phyloP scores from a whole-genome alignment of 2,797 vertebrate species.

The Poeciliopsis turneri region DNA sequence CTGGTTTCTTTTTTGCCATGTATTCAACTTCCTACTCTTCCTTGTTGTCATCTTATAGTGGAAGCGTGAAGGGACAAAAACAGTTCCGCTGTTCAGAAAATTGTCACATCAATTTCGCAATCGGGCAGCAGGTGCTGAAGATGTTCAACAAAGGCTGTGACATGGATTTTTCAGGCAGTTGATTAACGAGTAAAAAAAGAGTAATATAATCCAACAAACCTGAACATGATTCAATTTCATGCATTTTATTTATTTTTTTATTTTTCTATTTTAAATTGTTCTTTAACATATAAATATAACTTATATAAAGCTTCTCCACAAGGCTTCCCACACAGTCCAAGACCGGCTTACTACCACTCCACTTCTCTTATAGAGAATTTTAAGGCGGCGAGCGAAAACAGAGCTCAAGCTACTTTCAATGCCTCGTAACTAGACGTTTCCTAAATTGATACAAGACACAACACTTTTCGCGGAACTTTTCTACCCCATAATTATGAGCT shows the following conservation, averaged over 20 bases:
- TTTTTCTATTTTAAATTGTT: background rate
- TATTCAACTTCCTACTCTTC: conserved; percentile 49
- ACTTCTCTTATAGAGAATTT: background rate
- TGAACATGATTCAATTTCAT: background rate
- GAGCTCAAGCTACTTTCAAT: background rate
- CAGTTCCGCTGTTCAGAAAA: conserved; percentile 9
- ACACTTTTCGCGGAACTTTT: background rate
- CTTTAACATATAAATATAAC: background rate
- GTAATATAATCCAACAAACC: background rate
- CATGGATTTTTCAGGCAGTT: background rate
- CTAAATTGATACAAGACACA: no score
- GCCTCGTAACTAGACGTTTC: background rate
- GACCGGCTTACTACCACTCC: background rate
- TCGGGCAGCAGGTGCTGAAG: background rate
- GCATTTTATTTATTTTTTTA: background rate
- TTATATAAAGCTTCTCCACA: background rate
- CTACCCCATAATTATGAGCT: background rate
- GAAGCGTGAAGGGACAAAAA: conserved; percentile 72
- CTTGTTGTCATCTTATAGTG: conserved; percentile 69
- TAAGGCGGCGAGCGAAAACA: background rate
- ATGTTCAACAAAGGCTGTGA: background rate
- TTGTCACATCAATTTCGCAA: background rate
- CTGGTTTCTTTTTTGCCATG: conserved; percentile 62
- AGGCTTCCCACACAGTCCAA: no score
- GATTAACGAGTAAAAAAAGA: background rate